Evolutionary conservation across 2,888 invertebrate species (phyloP).

Genomic region (Gisinianus flammeolus): DNA sequence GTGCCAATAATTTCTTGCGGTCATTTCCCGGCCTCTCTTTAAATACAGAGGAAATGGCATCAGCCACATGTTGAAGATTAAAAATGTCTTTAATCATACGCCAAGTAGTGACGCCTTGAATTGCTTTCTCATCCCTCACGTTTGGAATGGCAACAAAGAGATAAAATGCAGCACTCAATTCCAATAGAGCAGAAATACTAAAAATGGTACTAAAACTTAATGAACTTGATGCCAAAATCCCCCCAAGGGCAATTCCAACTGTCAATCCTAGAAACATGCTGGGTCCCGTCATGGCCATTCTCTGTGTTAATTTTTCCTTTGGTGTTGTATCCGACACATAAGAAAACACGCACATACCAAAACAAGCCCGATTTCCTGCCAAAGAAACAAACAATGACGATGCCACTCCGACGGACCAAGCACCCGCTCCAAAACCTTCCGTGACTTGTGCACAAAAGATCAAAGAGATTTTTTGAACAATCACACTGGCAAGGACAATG

Average conservation of each 20-base stretch:
- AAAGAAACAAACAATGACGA: slow-evolving; percentile 44
- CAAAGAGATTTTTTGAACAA: slow-evolving; percentile 52
- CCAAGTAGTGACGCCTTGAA: slow-evolving; percentile 39
- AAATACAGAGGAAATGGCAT: slow-evolving; percentile 69
- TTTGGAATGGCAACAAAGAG: slow-evolving; percentile 55
- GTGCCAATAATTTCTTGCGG: slow-evolving; percentile 70
- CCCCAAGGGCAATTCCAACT: slow-evolving; percentile 79
- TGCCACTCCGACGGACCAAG: slow-evolving; percentile 47
- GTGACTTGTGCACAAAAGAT: slow-evolving; percentile 32
- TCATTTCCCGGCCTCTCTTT: slow-evolving; percentile 68
- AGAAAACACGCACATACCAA: slow-evolving; percentile 84
- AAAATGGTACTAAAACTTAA: slow-evolving; percentile 60
- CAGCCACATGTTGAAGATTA: slow-evolving; percentile 60
- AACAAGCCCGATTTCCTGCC: slow-evolving; percentile 52
- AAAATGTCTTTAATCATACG: slow-evolving; percentile 50
- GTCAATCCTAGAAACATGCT: slow-evolving; percentile 84
- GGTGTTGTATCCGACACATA: slow-evolving; percentile 81
- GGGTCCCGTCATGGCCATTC: slow-evolving; percentile 81
- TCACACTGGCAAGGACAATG: slow-evolving; percentile 70
- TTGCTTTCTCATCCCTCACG: slow-evolving; percentile 46
- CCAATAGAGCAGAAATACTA: slow-evolving; percentile 59
- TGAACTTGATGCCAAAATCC: slow-evolving; percentile 69
- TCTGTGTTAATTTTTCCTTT: slow-evolving; percentile 72
- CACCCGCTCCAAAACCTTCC: too few relatives aligned
- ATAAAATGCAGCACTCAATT: slow-evolving; percentile 60